Base-by-base conservation (phyloP, 2,113 vertebrate species). In the Castor canadensis region DNA sequence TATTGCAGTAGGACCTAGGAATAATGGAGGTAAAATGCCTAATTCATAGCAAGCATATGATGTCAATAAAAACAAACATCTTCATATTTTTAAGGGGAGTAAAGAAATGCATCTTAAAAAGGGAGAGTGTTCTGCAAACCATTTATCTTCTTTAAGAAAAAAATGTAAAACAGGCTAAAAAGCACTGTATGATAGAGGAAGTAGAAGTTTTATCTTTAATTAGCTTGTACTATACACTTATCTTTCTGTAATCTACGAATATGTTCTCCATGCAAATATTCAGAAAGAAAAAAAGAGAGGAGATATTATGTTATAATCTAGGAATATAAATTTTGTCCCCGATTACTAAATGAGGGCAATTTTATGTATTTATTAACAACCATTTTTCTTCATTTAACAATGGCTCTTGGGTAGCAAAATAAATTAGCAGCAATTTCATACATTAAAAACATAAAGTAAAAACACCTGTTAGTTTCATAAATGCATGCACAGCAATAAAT, bases 341-440 rank as follows among this genome's bases (percentile, higher is more conserved):
- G 52, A 38, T 85, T 79, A 87, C 58, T 75, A 80, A 72, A 49
- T 35, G 19, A 84, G 30, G 62, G 52, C 20, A 91, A 17, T 47
- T 69, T 75, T 32, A 60, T 30, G 69, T 1, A 79, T 94, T 86
- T 35, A 66, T 92, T 73, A 95, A 89, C 58, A 93, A 87, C 10
- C 77, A 2, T 67, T 91, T 95, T 87, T 77, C 76, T 94, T 93
- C 93, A 79, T 86, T 95, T 96, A 93, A 91, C 76, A 95, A 91
- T 64, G 47, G 56, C 35, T 95, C 60, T 81, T 90, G 49, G 91
- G 69, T 67, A 81, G 91, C 60, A 94, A 96, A 94, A 95, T 90
- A 93, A 95, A 93, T 93, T 91, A 94, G 62, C 13, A 85, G 84
- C 47, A 90, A 94, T 76, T 72, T 83, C 38, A 96, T 83, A 95